Conservation (phyloP, 2,888 invertebrate genomes). For the Aleiodes testaceus region DNA sequence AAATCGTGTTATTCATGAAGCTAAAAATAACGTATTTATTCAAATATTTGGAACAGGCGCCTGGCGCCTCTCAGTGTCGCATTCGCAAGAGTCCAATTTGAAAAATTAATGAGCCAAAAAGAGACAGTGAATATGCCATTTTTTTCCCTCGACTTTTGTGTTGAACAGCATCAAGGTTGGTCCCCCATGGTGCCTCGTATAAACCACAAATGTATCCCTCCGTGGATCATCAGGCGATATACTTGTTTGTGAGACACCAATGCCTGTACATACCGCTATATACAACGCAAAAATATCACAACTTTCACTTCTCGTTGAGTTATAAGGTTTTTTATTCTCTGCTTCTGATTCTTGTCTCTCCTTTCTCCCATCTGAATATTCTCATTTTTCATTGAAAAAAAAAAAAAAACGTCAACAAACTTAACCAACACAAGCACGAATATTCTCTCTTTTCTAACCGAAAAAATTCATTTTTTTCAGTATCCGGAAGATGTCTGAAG, state of each 20-base stretch:
- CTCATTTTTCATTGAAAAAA: slow-evolving; percentile 16
- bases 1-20: too few species aligned
- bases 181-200: slow-evolving; percentile 43
- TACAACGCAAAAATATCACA: slow-evolving; percentile 50
- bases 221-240: not conserved
- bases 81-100: not conserved
- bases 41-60: not conserved
- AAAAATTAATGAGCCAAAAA: too few species aligned
- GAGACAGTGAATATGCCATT: not conserved
- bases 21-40: not conserved
- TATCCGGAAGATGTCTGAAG: slow-evolving; percentile 16
- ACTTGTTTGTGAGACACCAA: not conserved
- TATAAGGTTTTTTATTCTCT: slow-evolving; percentile 25
- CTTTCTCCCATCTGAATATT: not conserved
- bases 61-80: slow-evolving; percentile 22
- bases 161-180: slow-evolving; percentile 51
- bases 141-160: slow-evolving; percentile 33
- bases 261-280: slow-evolving; percentile 20
- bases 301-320: slow-evolving; percentile 52
- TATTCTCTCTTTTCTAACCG: too few species aligned
- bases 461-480: too few species aligned
- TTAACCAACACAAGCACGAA: too few species aligned
- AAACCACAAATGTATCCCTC: not conserved
- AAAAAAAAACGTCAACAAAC: too few species aligned
- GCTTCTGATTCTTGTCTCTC: slow-evolving; percentile 17